Conservation (phyloP, 2,888 invertebrate species). For the Cantharis rustica region DNA sequence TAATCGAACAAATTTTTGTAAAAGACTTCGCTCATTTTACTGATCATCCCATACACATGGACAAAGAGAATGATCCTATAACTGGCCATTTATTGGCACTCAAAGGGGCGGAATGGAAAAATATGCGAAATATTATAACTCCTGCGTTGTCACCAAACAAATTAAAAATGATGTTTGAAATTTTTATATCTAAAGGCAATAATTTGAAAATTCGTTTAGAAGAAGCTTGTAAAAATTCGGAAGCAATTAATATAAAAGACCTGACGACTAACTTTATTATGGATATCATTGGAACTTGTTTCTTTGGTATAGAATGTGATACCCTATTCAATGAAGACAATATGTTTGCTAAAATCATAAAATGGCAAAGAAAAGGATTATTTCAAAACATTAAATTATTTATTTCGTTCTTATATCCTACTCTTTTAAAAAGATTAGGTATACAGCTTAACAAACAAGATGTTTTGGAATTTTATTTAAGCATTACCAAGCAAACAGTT, state of each 20-base stretch:
- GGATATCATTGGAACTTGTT: slow-evolving; percentile 51
- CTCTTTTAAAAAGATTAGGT: background rate
- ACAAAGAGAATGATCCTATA: slow-evolving; percentile 51
- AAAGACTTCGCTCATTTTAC: slow-evolving; percentile 56
- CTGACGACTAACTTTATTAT: slow-evolving; percentile 47
- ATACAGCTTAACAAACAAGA: background rate
- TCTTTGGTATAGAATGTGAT: slow-evolving; percentile 51
- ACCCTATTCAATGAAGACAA: slow-evolving; percentile 54
- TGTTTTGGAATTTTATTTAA: background rate
- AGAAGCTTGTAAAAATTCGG: background rate
- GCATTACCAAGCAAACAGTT: background rate
- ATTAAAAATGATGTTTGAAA: slow-evolving; percentile 56
- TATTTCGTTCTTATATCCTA: background rate
- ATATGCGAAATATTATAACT: slow-evolving; percentile 56
- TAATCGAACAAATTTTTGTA: slow-evolving; percentile 52
- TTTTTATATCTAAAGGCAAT: slow-evolving; percentile 50
- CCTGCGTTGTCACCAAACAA: slow-evolving; percentile 60
- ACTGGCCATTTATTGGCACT: slow-evolving; percentile 50
- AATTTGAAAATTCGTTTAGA: slow-evolving; percentile 39
- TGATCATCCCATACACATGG: slow-evolving; percentile 53
- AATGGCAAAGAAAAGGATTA: slow-evolving; percentile 34
- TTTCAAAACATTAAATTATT: background rate
- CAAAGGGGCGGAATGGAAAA: slow-evolving; percentile 57
- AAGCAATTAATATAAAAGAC: slow-evolving; percentile 36
- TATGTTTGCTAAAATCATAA: slow-evolving; percentile 44